phyloP scores from a whole-genome alignment of 2,113 vertebrate genomes.

The Danionella cerebrum region DNA sequence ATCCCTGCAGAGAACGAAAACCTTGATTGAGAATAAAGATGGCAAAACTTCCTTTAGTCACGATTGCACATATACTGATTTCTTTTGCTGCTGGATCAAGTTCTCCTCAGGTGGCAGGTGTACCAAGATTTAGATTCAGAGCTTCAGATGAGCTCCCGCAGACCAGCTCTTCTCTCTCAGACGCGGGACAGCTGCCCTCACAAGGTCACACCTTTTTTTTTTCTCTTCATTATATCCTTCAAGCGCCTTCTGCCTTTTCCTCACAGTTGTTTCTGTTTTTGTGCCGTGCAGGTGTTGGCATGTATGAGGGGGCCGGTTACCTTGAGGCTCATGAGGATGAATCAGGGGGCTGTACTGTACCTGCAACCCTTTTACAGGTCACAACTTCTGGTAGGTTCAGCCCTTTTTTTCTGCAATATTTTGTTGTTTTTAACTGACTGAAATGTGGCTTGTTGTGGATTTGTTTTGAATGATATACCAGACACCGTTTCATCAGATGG shows the following conservation, averaged over 20 bases:
- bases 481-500: slow-evolving; percentile 74
- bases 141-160: slow-evolving; percentile 84
- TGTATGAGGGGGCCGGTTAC: slow-evolving; percentile 87
- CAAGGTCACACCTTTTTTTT: slow-evolving; percentile 69
- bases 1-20: too few species aligned
- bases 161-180: slow-evolving; percentile 85
- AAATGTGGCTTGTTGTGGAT: too few species aligned
- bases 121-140: slow-evolving; percentile 84
- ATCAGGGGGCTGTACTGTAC: slow-evolving; percentile 83
- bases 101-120: slow-evolving; percentile 87
- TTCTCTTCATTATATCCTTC: too few species aligned
- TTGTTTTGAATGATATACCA: too few species aligned
- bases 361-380: slow-evolving; percentile 82
- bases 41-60: too few species aligned
- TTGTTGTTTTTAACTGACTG: background rate
- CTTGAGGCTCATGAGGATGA: slow-evolving; percentile 82
- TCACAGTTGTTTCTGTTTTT: slow-evolving; percentile 25
- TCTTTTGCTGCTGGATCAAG: slow-evolving; percentile 50
- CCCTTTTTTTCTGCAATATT: background rate
- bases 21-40: too few species aligned
- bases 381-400: slow-evolving; percentile 71
- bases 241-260: too few species aligned
- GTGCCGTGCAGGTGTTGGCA: slow-evolving; percentile 74
- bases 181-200: slow-evolving; percentile 88
- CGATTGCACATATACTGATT: background rate